These are phyloP conservation scores for Recurvirostra avosetta DNA, from an alignment of 2,113 vertebrate species.

Conservation along the genomic window DNA sequence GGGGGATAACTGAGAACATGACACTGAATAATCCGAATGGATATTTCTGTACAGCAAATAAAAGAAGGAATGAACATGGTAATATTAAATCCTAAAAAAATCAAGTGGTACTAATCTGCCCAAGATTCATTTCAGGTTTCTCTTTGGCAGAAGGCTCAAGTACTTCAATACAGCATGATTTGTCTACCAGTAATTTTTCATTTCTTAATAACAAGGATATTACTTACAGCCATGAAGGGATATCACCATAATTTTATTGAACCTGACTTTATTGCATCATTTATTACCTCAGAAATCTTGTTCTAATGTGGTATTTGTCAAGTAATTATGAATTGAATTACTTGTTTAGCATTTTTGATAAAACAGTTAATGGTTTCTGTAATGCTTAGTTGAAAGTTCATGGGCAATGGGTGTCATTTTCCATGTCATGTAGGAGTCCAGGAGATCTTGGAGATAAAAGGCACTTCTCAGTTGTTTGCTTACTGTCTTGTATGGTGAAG, in stretches of 20 bases:
- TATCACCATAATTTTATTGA: neutral
- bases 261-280: neutral
- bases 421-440: neutral
- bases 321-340: neutral
- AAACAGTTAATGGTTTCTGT: neutral
- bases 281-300: neutral
- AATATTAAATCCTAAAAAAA: neutral
- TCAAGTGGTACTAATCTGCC: neutral
- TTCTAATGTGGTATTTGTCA: neutral
- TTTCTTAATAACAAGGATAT: neutral
- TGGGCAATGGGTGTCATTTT: neutral
- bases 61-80: neutral
- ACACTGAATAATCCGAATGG: neutral
- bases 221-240: neutral
- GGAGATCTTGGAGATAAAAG: neutral
- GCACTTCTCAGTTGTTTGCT: neutral
- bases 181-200: neutral
- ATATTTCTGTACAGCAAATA: neutral
- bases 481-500: neutral
- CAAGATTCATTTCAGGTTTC: neutral
- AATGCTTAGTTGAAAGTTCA: neutral
- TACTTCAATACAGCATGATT: neutral
- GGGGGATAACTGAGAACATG: neutral
- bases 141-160: neutral
- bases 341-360: neutral